Evolutionary conservation across 1,140 invertebrate genomes (phyloP), one percentile per base, ranked within the genome.

Genomic region (Acyrthosiphon pisum): DNA sequence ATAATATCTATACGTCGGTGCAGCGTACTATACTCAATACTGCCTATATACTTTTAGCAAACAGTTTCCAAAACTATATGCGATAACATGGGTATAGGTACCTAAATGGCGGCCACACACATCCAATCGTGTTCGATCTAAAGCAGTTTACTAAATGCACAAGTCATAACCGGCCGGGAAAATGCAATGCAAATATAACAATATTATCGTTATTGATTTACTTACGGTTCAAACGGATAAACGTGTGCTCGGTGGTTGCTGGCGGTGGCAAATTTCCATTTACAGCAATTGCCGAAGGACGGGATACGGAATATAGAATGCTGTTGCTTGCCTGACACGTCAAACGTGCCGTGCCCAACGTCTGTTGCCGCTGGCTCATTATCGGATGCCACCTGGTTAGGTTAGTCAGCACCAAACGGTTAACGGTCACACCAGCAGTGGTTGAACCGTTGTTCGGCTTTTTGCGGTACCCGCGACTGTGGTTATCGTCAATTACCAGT

Each of bases 241-340:
- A 68, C 53, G 56, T 44, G 89, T 90, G 89, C 18, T 90, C 89
- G 53, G 89, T 90, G 26, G 89, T 90, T 2, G 89, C 89, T 4
- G 89, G 89, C 3, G 89, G 89, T 30, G 89, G 89, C 26, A 44
- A 20, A 20, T 90, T 90, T 35, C 53, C 53, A 37, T 30, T 44
- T 1, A 26, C 41, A 30, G 37, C 89, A 1, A 44, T 23, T 1
- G 41, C 26, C 96, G 50, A 96, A 96, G 94, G 96, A 97, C 90
- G 96, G 96, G 95, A n/a, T 46, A 86, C 97, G 97, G n/a, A 96
- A 87, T 97, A 96, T 94, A 97, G 95, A 94, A 97, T 97, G 95
- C 97, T 98, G 95, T 98, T 98, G 94, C 97, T 97, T 48, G 97
- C 98, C 94, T 97, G 97, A 95, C 98, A 98, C 50, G 97, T 97